Evolutionary conservation across 2,797 vertebrate species (phyloP).

Genomic region (Cottoperca gobio): DNA sequence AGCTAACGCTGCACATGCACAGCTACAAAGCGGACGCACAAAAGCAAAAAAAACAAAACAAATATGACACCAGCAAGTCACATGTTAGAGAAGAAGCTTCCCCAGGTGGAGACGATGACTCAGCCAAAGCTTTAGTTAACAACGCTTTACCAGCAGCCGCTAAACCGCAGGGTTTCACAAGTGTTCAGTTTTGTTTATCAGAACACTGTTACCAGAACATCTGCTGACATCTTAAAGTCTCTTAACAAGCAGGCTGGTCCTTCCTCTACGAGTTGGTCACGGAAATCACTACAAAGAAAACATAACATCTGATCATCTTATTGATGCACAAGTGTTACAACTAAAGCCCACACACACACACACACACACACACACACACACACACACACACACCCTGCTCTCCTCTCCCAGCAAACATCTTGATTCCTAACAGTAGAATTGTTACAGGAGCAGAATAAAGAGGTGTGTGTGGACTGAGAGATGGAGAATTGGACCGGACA

Average conservation of each 20-base stretch:
- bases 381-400: constrained; percentile 30
- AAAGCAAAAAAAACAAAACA: neutral
- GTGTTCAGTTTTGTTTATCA: neutral
- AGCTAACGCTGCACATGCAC: neutral
- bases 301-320: neutral
- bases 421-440: constrained; percentile 15
- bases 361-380: neutral
- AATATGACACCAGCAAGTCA: neutral
- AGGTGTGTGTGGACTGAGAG: neutral
- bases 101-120: neutral
- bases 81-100: neutral
- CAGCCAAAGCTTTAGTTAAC: neutral
- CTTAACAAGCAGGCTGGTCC: neutral
- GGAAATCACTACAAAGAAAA: neutral
- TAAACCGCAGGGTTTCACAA: neutral
- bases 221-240: neutral
- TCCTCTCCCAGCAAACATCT: constrained; percentile 38
- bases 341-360: constrained; percentile 2
- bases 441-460: neutral
- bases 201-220: neutral
- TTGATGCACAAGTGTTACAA: neutral
- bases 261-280: neutral
- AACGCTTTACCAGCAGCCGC: neutral
- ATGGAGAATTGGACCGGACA: constrained; percentile 20
- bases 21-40: neutral